Conservation (phyloP, 2,888 invertebrate genomes). For the Boloria selene region DNA sequence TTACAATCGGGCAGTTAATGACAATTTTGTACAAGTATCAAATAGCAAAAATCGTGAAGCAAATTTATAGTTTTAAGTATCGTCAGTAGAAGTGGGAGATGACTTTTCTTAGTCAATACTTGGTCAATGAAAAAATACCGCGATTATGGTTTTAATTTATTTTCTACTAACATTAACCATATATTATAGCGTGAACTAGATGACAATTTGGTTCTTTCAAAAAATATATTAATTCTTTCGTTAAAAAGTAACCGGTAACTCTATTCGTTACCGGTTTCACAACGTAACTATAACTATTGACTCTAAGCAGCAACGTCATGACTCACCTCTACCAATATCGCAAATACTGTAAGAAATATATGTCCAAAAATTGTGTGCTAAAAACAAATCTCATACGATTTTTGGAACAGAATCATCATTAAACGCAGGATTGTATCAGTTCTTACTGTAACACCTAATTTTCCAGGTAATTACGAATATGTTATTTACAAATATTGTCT, state of each 20-base stretch:
- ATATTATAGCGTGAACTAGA: neutral
- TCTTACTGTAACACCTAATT: constrained; percentile 73
- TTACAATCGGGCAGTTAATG: constrained; percentile 40
- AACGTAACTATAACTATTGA: too few species aligned
- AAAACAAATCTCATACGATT: constrained; percentile 8
- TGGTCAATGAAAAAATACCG: too few species aligned
- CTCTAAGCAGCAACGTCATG: neutral
- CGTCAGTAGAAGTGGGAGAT: neutral
- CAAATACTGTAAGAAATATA: neutral
- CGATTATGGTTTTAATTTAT: neutral
- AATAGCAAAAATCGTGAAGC: constrained; percentile 8
- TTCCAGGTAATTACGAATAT: constrained; percentile 78
- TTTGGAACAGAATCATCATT: constrained; percentile 25
- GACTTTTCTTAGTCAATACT: too few species aligned
- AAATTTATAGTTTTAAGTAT: neutral
- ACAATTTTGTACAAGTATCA: constrained; percentile 18
- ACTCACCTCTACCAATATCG: neutral
- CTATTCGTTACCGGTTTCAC: too few species aligned
- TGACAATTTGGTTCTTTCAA: neutral
- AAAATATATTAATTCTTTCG: neutral
- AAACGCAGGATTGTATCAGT: constrained; percentile 41
- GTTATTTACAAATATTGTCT: constrained; percentile 84
- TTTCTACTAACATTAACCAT: constrained; percentile 4
- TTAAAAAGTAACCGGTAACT: too few species aligned
- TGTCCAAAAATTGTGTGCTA: neutral